Evolutionary conservation across 2,888 invertebrate genomes (phyloP).

Genomic region (Agrotis exclamationis): DNA sequence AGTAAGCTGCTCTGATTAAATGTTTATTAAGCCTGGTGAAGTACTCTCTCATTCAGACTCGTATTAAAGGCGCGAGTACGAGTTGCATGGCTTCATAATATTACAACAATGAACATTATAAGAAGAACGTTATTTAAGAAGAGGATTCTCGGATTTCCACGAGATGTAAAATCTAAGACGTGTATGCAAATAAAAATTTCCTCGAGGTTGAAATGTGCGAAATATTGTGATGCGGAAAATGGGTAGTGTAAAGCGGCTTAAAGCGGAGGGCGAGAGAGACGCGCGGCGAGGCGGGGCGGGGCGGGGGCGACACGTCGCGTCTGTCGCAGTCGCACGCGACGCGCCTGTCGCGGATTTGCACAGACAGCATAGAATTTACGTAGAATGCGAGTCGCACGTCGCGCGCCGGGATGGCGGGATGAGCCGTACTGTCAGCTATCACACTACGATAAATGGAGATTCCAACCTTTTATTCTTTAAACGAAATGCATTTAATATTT

Average conservation of each 20-base stretch:
- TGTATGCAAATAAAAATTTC: constrained; percentile 58
- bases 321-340: constrained; percentile 59
- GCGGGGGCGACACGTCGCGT: constrained; percentile 27
- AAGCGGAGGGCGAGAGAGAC: constrained; percentile 15
- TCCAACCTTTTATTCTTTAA: constrained; percentile 42
- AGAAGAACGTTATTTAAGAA: constrained; percentile 35
- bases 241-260: constrained; percentile 65
- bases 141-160: constrained; percentile 45
- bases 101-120: constrained; percentile 35
- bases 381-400: constrained; percentile 39
- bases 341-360: constrained; percentile 57
- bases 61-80: constrained; percentile 2
- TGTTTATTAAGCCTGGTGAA: not conserved
- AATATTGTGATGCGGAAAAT: constrained; percentile 64
- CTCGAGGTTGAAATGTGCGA: constrained; percentile 55
- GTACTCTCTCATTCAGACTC: not conserved
- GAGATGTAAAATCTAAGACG: constrained; percentile 58
- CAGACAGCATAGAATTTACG: constrained; percentile 52
- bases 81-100: not conserved
- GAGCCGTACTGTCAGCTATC: constrained; percentile 52
- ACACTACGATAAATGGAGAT: constrained; percentile 52
- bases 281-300: not conserved
- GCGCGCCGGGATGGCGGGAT: constrained; percentile 9
- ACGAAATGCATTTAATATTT: constrained; percentile 44
- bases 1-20: not conserved